Evolutionary conservation across 2,888 invertebrate species (phyloP).

Genomic region (Tubulanus polymorphus): DNA sequence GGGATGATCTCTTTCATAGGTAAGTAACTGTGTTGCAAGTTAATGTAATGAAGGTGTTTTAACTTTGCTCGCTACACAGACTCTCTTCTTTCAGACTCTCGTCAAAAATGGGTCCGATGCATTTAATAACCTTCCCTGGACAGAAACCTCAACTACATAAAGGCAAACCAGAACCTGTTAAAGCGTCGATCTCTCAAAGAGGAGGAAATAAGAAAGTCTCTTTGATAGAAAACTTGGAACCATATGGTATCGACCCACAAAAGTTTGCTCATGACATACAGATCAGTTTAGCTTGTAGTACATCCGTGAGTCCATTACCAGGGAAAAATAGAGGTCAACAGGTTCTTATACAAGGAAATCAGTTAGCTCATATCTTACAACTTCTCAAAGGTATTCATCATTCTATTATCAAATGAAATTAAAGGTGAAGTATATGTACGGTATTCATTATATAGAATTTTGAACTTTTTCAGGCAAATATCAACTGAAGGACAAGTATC

Average conservation of each 20-base stretch:
- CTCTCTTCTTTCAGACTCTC: too few relatives aligned
- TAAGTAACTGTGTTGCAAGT: conserved; percentile 20
- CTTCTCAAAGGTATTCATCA: conserved; percentile 59
- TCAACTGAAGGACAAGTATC: conserved; percentile 70
- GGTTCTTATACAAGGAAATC: conserved; percentile 87
- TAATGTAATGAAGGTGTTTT: too few relatives aligned
- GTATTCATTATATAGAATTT: too few relatives aligned
- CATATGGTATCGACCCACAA: conserved; percentile 75
- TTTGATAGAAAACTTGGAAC: conserved; percentile 80
- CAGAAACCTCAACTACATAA: conserved; percentile 58
- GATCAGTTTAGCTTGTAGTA: conserved; percentile 80
- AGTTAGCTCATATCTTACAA: conserved; percentile 64
- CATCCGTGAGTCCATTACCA: conserved; percentile 70
- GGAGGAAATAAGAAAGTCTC: conserved; percentile 90
- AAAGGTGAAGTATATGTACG: too few relatives aligned
- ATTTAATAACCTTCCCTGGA: conserved; percentile 60
- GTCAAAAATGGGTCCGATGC: conserved; percentile 71
- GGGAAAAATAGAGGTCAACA: conserved; percentile 65
- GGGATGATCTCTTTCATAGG: conserved; percentile 69
- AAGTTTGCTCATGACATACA: conserved; percentile 80
- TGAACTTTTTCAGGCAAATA: conserved; percentile 65
- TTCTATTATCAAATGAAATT: too few relatives aligned
- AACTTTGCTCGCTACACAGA: too few relatives aligned
- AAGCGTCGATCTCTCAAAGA: conserved; percentile 71
- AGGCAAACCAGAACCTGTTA: conserved; percentile 72